Base-by-base conservation (phyloP, 2,797 vertebrate genomes). In the Sternarchorhynchus goeldii region DNA sequence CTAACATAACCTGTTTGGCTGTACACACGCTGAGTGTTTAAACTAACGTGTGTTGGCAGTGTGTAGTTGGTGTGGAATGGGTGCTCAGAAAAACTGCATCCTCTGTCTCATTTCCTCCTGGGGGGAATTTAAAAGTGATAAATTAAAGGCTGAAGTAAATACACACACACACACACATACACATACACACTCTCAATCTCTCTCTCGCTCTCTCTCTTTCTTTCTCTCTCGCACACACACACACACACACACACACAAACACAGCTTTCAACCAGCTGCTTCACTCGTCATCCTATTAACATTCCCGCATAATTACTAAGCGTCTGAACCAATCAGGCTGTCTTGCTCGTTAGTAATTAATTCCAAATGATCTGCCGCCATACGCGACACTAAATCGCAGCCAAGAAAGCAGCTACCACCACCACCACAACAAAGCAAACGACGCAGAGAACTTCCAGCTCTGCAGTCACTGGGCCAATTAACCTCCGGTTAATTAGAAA, bases 401-500 rank as follows among this genome's bases (percentile, higher is more conserved):
- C 71, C 75, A 77, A 73, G 65, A 63, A 77, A 63, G 75, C 45
- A 67, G 65, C 32, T 39, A n/a, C 53, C 20, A 25, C 39, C 20
- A 25, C 39, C 56, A 25, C 64, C 8, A 12, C n/a, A 39, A n/a
- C 71, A 64, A 67, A 79, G 39, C 14, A 53, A 76, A 71, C 32
- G 45, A 73, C 45, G 36, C 79, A 29, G 64, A 66, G 58, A 60
- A 32, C 41, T 29, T 64, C 65, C 75, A 62, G 76, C 31, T 0
- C 1, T 1, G 10, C 39, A 39, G 63, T 68, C 79, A 75, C 60
- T 31, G 50, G 70, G 77, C 53, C 79, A 79, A 79, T 84, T 84
- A 84, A 81, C 79, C 76, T 66, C 57, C 0, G 75, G 73, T 76
- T 79, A 81, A 85, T 85, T 78, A 82, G 74, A 82, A 85, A 82